Conservation (phyloP, 2,888 invertebrate genomes). For the Hecatera dysodea region DNA sequence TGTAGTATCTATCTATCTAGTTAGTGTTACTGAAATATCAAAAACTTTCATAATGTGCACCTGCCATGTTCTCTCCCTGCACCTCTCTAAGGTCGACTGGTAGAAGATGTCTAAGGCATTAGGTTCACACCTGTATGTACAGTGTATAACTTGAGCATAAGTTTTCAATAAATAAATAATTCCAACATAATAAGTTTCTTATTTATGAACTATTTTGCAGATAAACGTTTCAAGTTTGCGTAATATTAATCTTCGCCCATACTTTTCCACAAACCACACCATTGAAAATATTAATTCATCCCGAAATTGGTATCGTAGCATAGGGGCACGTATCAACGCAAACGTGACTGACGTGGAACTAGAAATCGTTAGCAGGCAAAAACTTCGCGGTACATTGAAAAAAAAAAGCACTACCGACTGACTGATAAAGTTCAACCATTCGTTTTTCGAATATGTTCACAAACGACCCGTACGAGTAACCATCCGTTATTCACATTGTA, state of each 20-base stretch:
- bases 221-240: too few relatives aligned
- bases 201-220: too few relatives aligned
- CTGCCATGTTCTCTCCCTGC: too few relatives aligned
- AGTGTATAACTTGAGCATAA: too few relatives aligned
- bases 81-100: too few relatives aligned
- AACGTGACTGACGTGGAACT: slow-evolving; percentile 51
- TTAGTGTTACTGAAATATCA: too few relatives aligned
- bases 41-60: too few relatives aligned
- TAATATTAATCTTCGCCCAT: not conserved
- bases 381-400: slow-evolving; percentile 25
- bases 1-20: not conserved
- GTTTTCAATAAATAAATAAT: too few relatives aligned
- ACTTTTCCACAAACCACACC: not conserved
- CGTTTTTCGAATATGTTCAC: slow-evolving; percentile 65
- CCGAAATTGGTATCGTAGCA: slow-evolving; percentile 31
- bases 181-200: too few relatives aligned
- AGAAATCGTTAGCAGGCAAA: slow-evolving; percentile 45
- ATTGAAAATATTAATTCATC: slow-evolving; percentile 15
- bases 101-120: too few relatives aligned
- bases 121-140: too few relatives aligned
- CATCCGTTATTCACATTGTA: slow-evolving; percentile 20
- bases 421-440: slow-evolving; percentile 61
- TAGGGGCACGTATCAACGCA: slow-evolving; percentile 45
- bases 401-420: slow-evolving; percentile 39
- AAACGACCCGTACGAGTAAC: slow-evolving; percentile 54